These are phyloP conservation scores for Corythoichthys intestinalis DNA, from an alignment of 2,113 vertebrate species.

Conservation along the genomic window DNA sequence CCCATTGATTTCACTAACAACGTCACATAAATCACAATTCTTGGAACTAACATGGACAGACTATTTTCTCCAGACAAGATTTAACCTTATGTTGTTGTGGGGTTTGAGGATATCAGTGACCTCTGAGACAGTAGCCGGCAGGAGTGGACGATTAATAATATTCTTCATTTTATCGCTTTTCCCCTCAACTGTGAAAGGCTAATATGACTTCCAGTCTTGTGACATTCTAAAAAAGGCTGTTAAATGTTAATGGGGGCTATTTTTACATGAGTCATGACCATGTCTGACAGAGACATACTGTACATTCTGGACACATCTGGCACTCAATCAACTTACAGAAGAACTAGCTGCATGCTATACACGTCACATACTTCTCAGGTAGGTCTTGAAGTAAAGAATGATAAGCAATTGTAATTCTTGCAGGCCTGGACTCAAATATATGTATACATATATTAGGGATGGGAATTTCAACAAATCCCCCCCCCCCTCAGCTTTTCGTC, in stretches of 20 bases:
- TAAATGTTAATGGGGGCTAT: slow-evolving; percentile 74
- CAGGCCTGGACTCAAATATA: not conserved
- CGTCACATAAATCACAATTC: slow-evolving; percentile 22
- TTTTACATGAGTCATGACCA: slow-evolving; percentile 61
- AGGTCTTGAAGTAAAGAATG: slow-evolving; percentile 9
- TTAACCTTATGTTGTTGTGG: slow-evolving; percentile 51
- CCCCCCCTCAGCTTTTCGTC: too few relatives aligned
- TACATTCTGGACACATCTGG: slow-evolving; percentile 1
- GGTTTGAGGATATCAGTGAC: slow-evolving; percentile 54
- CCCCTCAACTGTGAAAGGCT: slow-evolving; percentile 47
- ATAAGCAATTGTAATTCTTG: not conserved
- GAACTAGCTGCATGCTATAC: not conserved
- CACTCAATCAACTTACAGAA: not conserved
- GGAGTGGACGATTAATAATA: slow-evolving; percentile 61
- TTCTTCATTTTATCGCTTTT: slow-evolving; percentile 51
- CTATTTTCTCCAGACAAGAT: slow-evolving; percentile 41
- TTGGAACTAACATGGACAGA: slow-evolving; percentile 23
- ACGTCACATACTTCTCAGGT: not conserved
- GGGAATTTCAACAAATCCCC: too few relatives aligned
- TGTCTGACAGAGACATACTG: slow-evolving; percentile 19
- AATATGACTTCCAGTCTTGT: slow-evolving; percentile 54
- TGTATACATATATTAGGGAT: too few relatives aligned
- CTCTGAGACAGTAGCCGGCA: slow-evolving; percentile 47
- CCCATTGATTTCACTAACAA: slow-evolving; percentile 41
- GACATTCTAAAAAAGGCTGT: slow-evolving; percentile 67